Evolutionary conservation across 2,797 vertebrate genomes (phyloP).

Genomic region (Salmo trutta): DNA sequence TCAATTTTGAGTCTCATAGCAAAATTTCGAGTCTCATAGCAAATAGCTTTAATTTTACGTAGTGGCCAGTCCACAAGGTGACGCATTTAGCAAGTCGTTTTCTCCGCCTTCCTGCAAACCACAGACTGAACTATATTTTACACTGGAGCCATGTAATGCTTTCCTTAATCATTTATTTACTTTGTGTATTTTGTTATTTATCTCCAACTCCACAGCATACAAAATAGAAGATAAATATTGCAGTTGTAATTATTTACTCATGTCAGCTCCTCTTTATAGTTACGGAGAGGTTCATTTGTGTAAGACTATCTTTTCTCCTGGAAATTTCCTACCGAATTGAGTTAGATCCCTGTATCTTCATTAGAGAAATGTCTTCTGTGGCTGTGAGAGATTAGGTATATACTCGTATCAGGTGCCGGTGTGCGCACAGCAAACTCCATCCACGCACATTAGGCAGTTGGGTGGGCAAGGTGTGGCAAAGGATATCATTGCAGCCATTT

Average conservation of each 20-base stretch:
- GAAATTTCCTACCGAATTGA: constrained; percentile 52
- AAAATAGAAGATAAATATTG: constrained; percentile 18
- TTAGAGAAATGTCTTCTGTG: constrained; percentile 36
- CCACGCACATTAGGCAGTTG: constrained; percentile 38
- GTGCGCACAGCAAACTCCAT: constrained; percentile 4
- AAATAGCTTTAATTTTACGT: no score
- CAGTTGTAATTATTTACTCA: constrained; percentile 53
- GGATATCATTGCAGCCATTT: constrained; percentile 44
- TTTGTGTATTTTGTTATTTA: constrained; percentile 47
- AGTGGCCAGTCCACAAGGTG: no score
- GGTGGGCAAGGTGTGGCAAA: constrained; percentile 38
- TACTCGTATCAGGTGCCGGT: constrained; percentile 3
- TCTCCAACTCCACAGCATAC: constrained; percentile 6
- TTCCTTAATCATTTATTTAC: constrained; percentile 43
- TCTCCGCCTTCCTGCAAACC: constrained; percentile 35
- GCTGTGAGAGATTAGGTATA: constrained; percentile 48
- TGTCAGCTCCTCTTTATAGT: constrained; percentile 35
- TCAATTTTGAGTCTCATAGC: no score
- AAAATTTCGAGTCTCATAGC: no score
- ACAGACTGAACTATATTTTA: constrained; percentile 38
- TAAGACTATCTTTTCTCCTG: constrained; percentile 25
- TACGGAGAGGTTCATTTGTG: constrained; percentile 30
- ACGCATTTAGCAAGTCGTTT: constrained; percentile 47
- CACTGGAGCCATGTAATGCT: constrained; percentile 49
- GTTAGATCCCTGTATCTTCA: constrained; percentile 22